Evolutionary conservation across 2,113 vertebrate species (phyloP).

Genomic region (Pygoscelis adeliae): DNA sequence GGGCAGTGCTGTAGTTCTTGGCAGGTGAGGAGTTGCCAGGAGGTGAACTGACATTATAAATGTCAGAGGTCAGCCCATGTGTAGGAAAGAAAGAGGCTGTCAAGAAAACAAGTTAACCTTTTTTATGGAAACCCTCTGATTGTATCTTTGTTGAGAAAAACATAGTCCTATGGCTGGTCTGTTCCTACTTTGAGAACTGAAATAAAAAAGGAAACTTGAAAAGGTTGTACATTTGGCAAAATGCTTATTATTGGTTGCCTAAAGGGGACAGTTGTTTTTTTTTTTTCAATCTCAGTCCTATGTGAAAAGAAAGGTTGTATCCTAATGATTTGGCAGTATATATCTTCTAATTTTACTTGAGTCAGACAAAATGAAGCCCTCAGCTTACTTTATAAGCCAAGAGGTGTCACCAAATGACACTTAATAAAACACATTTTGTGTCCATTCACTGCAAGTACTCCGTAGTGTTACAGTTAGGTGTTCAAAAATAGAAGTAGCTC

Average conservation of each 20-base stretch:
- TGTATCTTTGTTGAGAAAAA: slow-evolving; percentile 6
- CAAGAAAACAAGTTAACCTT: slow-evolving; percentile 45
- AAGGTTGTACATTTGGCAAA: slow-evolving; percentile 1
- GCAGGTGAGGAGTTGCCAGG: slow-evolving; percentile 36
- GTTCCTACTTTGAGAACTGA: background rate
- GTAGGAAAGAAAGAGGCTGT: slow-evolving; percentile 2
- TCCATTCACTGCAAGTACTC: background rate
- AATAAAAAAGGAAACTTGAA: slow-evolving; percentile 11
- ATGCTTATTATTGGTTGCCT: background rate
- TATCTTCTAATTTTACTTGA: background rate
- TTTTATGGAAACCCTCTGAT: slow-evolving; percentile 12
- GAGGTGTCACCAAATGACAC: background rate
- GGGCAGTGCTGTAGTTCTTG: slow-evolving; percentile 7
- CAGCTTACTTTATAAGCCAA: background rate
- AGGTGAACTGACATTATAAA: slow-evolving; percentile 46
- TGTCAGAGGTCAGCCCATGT: background rate
- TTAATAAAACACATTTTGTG: background rate
- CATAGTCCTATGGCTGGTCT: background rate
- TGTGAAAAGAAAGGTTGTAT: background rate
- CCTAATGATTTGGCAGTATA: background rate
- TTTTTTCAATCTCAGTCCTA: background rate
- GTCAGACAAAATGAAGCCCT: background rate
- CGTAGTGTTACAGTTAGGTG: background rate
- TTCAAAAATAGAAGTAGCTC: background rate
- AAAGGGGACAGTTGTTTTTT: background rate